phyloP scores from a whole-genome alignment of 2,113 vertebrate species.

The Elephas maximus region DNA sequence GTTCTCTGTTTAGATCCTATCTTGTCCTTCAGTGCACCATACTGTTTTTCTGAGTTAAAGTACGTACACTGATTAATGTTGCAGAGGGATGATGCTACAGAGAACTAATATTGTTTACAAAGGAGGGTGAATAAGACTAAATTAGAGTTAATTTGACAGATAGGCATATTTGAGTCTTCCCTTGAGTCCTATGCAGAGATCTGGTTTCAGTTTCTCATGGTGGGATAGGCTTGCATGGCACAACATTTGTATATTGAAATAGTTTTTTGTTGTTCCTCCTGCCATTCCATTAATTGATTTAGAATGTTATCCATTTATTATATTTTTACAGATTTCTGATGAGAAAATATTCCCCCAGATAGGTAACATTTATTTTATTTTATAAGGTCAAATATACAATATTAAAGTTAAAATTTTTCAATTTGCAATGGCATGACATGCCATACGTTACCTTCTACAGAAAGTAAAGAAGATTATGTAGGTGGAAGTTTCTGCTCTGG shows the following conservation, averaged over 20 bases:
- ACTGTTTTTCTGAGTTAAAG: not conserved
- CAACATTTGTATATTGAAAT: not conserved
- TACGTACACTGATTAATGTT: not conserved
- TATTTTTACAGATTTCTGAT: not conserved
- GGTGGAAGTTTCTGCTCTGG: not conserved
- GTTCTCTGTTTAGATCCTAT: not conserved
- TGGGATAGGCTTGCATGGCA: not conserved
- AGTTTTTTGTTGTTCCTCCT: not conserved
- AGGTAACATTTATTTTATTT: not conserved
- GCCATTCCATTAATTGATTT: not conserved
- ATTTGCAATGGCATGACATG: not conserved
- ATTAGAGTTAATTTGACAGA: not conserved
- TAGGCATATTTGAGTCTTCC: not conserved
- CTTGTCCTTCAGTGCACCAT: not conserved
- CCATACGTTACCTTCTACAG: fast-evolving
- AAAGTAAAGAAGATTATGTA: not conserved
- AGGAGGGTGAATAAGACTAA: not conserved
- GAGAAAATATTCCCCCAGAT: not conserved
- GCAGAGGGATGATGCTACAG: not conserved
- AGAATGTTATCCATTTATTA: not conserved
- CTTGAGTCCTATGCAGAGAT: not conserved
- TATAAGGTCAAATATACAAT: not conserved
- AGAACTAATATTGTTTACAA: not conserved
- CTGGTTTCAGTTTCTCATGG: not conserved
- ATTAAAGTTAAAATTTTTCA: not conserved